Percentiles rank a stretch among this genome's conserved stretches.
Conservation (phyloP, 1,140 invertebrate species). For the Ganaspis sp. region DNA sequence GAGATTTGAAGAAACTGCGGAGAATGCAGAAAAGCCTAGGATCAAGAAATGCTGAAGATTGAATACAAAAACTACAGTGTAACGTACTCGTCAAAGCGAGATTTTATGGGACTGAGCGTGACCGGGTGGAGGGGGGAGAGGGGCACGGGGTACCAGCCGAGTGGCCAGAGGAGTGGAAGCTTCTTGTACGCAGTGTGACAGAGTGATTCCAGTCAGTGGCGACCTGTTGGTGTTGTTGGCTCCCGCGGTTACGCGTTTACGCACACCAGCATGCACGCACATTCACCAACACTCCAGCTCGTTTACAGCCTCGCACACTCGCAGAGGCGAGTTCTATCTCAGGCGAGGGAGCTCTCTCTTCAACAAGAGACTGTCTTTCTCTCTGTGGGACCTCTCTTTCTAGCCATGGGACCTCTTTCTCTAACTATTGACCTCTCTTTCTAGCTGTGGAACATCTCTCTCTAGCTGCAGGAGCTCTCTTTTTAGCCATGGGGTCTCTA, state of each 20-base stretch:
- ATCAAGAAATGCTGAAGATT: constrained; percentile 28
- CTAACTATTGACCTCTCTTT: too few species aligned
- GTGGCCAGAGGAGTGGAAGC: constrained; percentile 46
- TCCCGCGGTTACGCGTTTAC: constrained; percentile 68
- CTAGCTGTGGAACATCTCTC: too few species aligned
- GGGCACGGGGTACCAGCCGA: constrained; percentile 1
- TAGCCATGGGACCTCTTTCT: too few species aligned
- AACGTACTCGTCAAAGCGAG: constrained; percentile 39
- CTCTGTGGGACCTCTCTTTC: too few species aligned
- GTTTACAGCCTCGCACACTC: constrained; percentile 30
- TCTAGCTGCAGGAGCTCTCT: too few species aligned
- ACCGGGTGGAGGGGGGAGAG: constrained; percentile 36
- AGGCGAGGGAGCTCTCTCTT: too few species aligned
- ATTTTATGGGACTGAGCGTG: constrained; percentile 31
- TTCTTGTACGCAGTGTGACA: constrained; percentile 56
- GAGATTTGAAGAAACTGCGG: constrained; percentile 17
- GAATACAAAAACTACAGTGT: constrained; percentile 36
- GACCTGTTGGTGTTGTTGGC: constrained; percentile 68
- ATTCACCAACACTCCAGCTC: background rate
- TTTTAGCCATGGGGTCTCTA: too few species aligned
- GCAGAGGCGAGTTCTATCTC: too few species aligned
- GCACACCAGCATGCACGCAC: constrained; percentile 39
- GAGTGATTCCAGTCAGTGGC: constrained; percentile 64
- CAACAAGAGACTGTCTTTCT: too few species aligned
- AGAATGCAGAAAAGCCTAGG: constrained; percentile 35